These are phyloP conservation scores for Ginglymostoma cirratum DNA, from an alignment of 2,113 vertebrate genomes.

Conservation along the genomic window DNA sequence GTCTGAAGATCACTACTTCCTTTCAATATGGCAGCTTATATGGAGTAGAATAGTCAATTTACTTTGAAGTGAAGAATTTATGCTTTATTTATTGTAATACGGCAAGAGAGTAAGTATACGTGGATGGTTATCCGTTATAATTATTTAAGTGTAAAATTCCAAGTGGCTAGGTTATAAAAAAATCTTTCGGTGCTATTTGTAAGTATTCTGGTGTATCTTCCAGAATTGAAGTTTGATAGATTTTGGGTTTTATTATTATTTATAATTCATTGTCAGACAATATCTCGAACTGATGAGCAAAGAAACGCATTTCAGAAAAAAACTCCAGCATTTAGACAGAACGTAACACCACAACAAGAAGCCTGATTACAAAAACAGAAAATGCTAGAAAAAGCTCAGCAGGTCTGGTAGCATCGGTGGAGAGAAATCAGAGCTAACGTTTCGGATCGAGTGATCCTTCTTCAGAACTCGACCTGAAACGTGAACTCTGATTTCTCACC, in stretches of 20 bases:
- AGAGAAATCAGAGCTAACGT: too few relatives aligned
- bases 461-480: too few relatives aligned
- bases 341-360: background rate
- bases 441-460: too few relatives aligned
- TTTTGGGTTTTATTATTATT: background rate
- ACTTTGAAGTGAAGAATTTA: background rate
- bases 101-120: background rate
- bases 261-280: background rate
- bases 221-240: background rate
- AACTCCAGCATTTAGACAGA: background rate
- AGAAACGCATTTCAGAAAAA: background rate
- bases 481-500: too few relatives aligned
- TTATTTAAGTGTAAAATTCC: background rate
- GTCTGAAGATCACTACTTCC: background rate
- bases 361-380: background rate
- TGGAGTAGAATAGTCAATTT: background rate
- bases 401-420: too few relatives aligned
- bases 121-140: background rate
- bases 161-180: background rate
- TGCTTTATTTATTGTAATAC: background rate
- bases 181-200: background rate
- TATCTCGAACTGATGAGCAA: background rate
- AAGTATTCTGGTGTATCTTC: background rate
- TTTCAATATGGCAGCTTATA: slow-evolving; percentile 27
- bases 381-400: background rate